Evolutionary conservation across 2,888 invertebrate species (phyloP).

Genomic region (Rhimphoctona megacephalus): DNA sequence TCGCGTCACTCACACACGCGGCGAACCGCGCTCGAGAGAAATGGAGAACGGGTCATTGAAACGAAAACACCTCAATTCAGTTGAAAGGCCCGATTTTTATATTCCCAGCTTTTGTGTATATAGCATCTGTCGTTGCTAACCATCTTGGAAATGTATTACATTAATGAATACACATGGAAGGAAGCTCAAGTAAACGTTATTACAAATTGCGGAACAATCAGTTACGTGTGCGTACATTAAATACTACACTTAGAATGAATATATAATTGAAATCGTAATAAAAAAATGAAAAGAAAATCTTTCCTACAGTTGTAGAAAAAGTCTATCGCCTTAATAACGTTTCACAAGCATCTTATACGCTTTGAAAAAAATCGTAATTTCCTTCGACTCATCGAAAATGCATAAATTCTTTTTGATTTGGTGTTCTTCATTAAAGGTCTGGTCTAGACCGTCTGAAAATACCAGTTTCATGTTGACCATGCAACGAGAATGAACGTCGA

Average conservation of each 20-base stretch:
- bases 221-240: too few relatives aligned
- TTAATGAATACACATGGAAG: neutral
- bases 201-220: too few relatives aligned
- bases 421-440: neutral
- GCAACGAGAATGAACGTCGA: neutral
- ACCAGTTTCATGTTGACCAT: neutral
- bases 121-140: neutral
- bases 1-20: conserved; percentile 28
- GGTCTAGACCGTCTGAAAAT: neutral
- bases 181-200: neutral
- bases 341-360: too few relatives aligned
- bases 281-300: too few relatives aligned
- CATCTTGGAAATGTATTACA: neutral
- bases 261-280: too few relatives aligned
- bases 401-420: neutral
- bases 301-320: too few relatives aligned
- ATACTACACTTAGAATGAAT: too few relatives aligned
- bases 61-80: conserved; percentile 38
- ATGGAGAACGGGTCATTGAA: conserved; percentile 29
- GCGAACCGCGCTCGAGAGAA: neutral
- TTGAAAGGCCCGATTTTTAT: neutral
- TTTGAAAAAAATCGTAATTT: too few relatives aligned
- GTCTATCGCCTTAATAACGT: too few relatives aligned
- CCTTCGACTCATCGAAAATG: too few relatives aligned
- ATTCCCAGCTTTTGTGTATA: neutral